Evolutionary conservation across 2,888 invertebrate species (phyloP).

Genomic region (Volucella zonaria): DNA sequence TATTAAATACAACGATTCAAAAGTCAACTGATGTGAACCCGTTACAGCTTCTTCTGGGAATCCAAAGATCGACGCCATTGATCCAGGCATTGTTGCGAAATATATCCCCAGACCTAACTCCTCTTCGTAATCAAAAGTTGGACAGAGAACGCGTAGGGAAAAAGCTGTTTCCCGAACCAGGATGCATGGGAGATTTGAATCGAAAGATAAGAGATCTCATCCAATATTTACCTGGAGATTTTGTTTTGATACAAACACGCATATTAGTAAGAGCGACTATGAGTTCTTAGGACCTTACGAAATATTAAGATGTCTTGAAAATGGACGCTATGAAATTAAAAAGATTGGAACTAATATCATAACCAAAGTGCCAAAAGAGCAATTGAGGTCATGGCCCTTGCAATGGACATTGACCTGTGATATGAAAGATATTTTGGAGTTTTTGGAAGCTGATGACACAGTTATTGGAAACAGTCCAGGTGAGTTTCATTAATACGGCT

Average conservation of each 20-base stretch:
- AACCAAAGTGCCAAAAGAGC: conserved; percentile 35
- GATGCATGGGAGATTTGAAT: conserved; percentile 15
- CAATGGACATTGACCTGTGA: conserved; percentile 23
- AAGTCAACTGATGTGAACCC: conserved; percentile 30
- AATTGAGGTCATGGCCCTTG: conserved; percentile 30
- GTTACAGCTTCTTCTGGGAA: conserved; percentile 38
- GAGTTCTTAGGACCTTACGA: conserved; percentile 37
- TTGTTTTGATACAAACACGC: conserved; percentile 35
- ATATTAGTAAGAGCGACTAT: conserved; percentile 33
- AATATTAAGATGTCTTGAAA: conserved; percentile 28
- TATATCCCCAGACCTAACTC: conserved; percentile 32
- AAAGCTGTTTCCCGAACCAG: conserved; percentile 23
- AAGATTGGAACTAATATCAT: conserved; percentile 34
- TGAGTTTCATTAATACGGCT: conserved; percentile 3
- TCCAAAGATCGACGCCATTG: conserved; percentile 33
- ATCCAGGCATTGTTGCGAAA: conserved; percentile 39
- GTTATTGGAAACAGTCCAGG: conserved; percentile 14
- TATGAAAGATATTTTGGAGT: conserved; percentile 32
- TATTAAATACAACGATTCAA: conserved; percentile 26
- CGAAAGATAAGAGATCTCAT: conserved; percentile 9
- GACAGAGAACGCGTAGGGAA: conserved; percentile 24
- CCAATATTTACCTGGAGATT: conserved; percentile 19
- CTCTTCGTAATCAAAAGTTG: conserved; percentile 21
- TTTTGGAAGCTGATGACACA: conserved; percentile 8
- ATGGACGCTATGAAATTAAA: conserved; percentile 30